phyloP scores from a whole-genome alignment of 2,888 invertebrate genomes.

The Oligia latruncula region DNA sequence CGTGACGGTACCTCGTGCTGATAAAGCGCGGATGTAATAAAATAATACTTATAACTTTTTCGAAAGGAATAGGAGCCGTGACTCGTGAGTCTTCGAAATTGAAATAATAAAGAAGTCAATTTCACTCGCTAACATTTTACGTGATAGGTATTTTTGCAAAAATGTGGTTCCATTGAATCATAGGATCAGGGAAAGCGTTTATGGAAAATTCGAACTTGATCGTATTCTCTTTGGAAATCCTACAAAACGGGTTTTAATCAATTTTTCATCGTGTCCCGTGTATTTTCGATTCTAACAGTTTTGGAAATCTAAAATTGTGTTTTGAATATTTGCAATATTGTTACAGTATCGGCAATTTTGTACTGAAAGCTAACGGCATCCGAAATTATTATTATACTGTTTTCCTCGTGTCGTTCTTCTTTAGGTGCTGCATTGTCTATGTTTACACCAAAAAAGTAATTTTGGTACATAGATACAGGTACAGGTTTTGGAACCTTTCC shows the following conservation, averaged over 20 bases:
- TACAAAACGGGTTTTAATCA: constrained; percentile 31
- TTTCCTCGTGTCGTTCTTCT: background rate
- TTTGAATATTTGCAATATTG: constrained; percentile 14
- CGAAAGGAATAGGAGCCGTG: constrained; percentile 37
- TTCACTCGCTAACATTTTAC: constrained; percentile 45
- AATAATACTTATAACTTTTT: constrained; percentile 50
- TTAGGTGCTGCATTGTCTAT: background rate
- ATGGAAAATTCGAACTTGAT: constrained; percentile 23
- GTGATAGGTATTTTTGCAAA: constrained; percentile 41
- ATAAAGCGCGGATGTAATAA: constrained; percentile 37
- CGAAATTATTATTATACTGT: background rate
- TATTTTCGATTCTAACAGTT: constrained; percentile 30
- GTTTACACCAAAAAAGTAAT: background rate
- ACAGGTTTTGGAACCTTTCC: background rate
- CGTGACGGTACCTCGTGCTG: constrained; percentile 10
- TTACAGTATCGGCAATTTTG: background rate
- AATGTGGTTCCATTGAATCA: constrained; percentile 48
- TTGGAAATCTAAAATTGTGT: constrained; percentile 29
- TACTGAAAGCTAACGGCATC: background rate
- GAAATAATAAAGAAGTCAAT: constrained; percentile 54
- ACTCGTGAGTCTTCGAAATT: constrained; percentile 41
- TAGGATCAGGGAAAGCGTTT: constrained; percentile 22
- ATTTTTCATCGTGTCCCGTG: constrained; percentile 14
- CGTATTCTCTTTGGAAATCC: constrained; percentile 31
- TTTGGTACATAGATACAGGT: background rate